A percentile compares a stretch with the other conserved stretches of the same genome.
phyloP scores from a whole-genome alignment of 2,888 invertebrate genomes.

The Selenia dentaria region DNA sequence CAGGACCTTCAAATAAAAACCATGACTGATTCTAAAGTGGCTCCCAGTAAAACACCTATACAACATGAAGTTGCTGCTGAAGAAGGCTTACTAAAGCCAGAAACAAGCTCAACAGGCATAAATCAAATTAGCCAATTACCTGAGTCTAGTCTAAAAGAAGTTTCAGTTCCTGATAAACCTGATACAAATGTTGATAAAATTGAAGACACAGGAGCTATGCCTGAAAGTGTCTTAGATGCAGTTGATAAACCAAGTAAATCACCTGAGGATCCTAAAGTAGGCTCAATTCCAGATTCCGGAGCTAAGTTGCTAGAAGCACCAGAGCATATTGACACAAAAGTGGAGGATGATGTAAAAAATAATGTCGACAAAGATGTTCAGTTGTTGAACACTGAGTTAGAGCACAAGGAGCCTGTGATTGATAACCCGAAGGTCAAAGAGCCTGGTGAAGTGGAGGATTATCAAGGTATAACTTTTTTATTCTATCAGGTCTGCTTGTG shows the following conservation, averaged over 20 bases:
- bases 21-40: background rate
- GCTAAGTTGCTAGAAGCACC: background rate
- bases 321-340: conserved; percentile 19
- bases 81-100: conserved; percentile 13
- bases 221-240: conserved; percentile 3
- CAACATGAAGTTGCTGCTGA: conserved; percentile 9
- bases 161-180: conserved; percentile 7
- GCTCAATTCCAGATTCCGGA: conserved; percentile 1
- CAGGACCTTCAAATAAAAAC: conserved; percentile 26
- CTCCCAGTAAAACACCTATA: background rate
- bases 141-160: conserved; percentile 12
- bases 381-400: conserved; percentile 20
- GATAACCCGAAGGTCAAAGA: conserved; percentile 39
- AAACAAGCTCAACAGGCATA: conserved; percentile 14
- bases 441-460: conserved; percentile 37
- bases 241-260: conserved; percentile 16
- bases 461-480: too few relatives aligned
- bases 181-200: conserved; percentile 9
- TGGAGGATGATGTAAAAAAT: conserved; percentile 8
- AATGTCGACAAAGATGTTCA: conserved; percentile 21
- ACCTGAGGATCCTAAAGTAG: conserved; percentile 3
- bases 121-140: conserved; percentile 15
- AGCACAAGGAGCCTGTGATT: conserved; percentile 35
- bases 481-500: too few relatives aligned
- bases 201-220: conserved; percentile 15